Evolutionary conservation across 2,113 vertebrate species (phyloP), one percentile per base, ranked within the genome.

Genomic region (Acrocephalus kingi): DNA sequence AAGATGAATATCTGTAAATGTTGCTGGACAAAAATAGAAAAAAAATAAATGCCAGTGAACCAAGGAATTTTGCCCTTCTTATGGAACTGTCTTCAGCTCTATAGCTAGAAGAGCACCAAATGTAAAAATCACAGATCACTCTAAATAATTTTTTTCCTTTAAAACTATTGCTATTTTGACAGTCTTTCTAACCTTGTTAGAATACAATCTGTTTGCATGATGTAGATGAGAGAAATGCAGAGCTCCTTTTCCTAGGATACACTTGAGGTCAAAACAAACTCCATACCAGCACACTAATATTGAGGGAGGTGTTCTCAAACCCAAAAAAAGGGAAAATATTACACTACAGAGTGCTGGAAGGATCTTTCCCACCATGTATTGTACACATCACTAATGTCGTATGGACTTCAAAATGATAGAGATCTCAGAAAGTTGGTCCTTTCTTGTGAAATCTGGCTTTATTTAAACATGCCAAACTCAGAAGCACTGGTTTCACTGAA

Each of bases 151-250:
- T 89, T 96, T 77, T 87, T 69, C 75, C 69, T 83, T 35, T 76
- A 94, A 88, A 94, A 85, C 64, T 89, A 93, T 69, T 94, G 82
- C 94, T 95, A 84, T 93, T 96, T 96, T 97, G 84, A 94, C 95
- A 93, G 86, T 73, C 92, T 89, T 96, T 92, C 80, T 95, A 96
- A 93, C 84, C 89, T 75, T 84, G 72, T 91, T 97, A 89, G 55
- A 97, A 96, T 43, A 95, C 81, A 96, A 93, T 92, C 90, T 95
- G 89, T 94, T 97, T 94, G 51, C 74, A 91, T 0, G 3, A 37
- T 86, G 63, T 67, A 54, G 68, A 92, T 55, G 82, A 95, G 55
- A 90, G 49, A 89, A 94, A 79, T 3, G 7, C 49, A 94, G 59
- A 13, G n/a, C 77, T 76, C 63, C 73, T 54, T 91, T 80, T 79